Conservation (phyloP, 1,140 invertebrate species). For the Drosophila cardini region DNA sequence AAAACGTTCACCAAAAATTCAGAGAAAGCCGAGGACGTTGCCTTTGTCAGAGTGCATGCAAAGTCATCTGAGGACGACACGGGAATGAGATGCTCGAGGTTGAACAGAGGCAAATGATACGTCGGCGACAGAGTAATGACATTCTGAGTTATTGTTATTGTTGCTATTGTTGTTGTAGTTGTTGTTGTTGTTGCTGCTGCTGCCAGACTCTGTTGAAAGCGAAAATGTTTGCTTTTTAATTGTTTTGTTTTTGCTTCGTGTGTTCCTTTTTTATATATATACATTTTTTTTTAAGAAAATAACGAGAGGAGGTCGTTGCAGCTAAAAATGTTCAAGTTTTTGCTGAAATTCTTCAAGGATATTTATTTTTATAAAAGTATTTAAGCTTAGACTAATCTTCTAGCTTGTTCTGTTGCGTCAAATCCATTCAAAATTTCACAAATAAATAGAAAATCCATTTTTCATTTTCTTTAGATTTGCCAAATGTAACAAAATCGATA, state of each 20-base stretch:
- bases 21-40: slow-evolving; percentile 54
- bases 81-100: neutral
- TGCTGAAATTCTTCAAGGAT: slow-evolving; percentile 9
- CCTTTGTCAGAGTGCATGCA: slow-evolving; percentile 67
- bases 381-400: slow-evolving; percentile 12
- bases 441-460: slow-evolving; percentile 16
- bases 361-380: neutral
- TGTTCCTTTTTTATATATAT: neutral
- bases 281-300: neutral
- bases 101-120: slow-evolving; percentile 29
- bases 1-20: slow-evolving; percentile 66
- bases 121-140: slow-evolving; percentile 66
- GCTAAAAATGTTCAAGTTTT: slow-evolving; percentile 7
- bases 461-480: slow-evolving; percentile 12
- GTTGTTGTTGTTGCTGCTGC: neutral
- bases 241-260: slow-evolving; percentile 34
- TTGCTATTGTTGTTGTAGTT: slow-evolving; percentile 5
- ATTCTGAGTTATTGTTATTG: slow-evolving; percentile 51
- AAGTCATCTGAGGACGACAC: slow-evolving; percentile 34
- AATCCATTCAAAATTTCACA: slow-evolving; percentile 16
- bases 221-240: slow-evolving; percentile 48
- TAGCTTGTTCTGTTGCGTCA: slow-evolving; percentile 5
- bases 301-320: slow-evolving; percentile 22
- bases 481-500: slow-evolving; percentile 33
- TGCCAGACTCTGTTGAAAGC: slow-evolving; percentile 37